Evolutionary conservation across 2,113 vertebrate species (phyloP).

Genomic region (Elaphurus davidianus): DNA sequence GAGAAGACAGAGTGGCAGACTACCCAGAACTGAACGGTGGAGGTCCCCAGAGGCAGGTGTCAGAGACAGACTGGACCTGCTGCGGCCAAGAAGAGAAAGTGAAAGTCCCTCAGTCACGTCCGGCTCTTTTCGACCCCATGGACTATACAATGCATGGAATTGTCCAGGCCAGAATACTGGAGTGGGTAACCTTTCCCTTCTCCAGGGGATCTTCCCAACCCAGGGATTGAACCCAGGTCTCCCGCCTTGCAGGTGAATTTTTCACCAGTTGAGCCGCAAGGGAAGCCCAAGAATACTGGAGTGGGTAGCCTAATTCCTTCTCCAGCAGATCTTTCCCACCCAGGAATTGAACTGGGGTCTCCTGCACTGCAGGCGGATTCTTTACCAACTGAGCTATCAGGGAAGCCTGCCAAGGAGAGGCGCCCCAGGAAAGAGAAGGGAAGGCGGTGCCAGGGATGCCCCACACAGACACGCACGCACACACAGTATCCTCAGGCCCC

Average conservation of each 20-base stretch:
- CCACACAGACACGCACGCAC: fast-evolving
- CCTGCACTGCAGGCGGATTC: background rate
- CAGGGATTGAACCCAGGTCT: background rate
- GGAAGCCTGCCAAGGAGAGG: background rate
- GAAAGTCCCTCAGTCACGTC: background rate
- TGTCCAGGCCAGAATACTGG: background rate
- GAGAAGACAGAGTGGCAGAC: background rate
- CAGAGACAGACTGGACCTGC: background rate
- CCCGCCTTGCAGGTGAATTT: fast-evolving
- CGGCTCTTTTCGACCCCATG: fast-evolving
- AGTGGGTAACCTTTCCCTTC: background rate
- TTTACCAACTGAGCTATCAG: background rate
- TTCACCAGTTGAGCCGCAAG: background rate
- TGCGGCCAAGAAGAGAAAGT: background rate
- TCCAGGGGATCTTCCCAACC: background rate
- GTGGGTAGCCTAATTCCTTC: background rate
- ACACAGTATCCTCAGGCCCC: background rate
- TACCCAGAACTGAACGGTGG: too few relatives aligned
- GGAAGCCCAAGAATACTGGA: background rate
- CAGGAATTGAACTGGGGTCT: background rate
- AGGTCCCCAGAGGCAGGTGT: background rate
- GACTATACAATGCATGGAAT: background rate
- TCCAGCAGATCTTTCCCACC: background rate
- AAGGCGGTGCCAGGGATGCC: background rate
- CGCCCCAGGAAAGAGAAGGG: background rate